phyloP scores from a whole-genome alignment of 2,113 vertebrate species.

The Calidris pugnax region DNA sequence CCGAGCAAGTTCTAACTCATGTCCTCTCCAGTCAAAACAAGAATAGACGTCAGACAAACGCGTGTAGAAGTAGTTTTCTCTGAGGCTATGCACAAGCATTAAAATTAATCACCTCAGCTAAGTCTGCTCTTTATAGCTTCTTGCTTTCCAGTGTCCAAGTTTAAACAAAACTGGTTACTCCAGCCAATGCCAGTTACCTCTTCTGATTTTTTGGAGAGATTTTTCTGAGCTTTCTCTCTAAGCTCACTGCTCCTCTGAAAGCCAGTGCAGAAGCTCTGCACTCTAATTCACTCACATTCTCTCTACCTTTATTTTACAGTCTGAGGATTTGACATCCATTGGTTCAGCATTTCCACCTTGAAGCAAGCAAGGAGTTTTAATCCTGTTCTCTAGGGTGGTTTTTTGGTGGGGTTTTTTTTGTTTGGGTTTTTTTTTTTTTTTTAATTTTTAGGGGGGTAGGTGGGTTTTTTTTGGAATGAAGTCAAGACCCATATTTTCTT shows the following conservation, averaged over 20 bases:
- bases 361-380: neutral
- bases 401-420: neutral
- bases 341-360: neutral
- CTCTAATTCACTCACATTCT: neutral
- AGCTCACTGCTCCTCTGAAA: neutral
- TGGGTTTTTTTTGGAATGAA: neutral
- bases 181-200: neutral
- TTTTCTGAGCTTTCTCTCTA: neutral
- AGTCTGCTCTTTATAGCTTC: neutral
- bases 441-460: neutral
- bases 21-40: slow-evolving; percentile 54
- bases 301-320: neutral
- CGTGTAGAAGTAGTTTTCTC: slow-evolving; percentile 14
- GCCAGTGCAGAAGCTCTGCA: neutral
- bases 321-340: neutral
- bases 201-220: neutral
- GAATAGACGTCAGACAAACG: slow-evolving; percentile 26
- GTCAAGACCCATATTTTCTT: neutral
- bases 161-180: neutral
- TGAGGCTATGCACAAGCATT: slow-evolving; percentile 10
- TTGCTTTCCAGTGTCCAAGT: slow-evolving; percentile 4
- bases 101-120: slow-evolving; percentile 38
- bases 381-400: neutral
- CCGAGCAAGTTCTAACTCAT: neutral
- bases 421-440: neutral